A percentile compares a stretch with the other conserved stretches of the same genome.
These are phyloP conservation scores for Battus philenor DNA, from an alignment of 1,140 invertebrate genomes.

Conservation along the genomic window DNA sequence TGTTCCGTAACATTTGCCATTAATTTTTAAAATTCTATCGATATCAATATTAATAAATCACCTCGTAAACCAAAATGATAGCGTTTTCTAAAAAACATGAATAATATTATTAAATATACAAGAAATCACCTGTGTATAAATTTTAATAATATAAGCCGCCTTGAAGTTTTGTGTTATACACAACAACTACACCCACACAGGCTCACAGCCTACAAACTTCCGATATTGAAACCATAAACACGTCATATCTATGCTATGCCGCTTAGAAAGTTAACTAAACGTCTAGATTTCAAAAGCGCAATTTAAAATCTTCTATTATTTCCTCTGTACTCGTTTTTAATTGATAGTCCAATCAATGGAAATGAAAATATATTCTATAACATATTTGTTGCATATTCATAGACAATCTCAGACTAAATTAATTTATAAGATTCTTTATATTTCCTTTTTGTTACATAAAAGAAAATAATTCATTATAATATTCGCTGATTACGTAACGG, in stretches of 20 bases:
- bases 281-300: background rate
- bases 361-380: no score
- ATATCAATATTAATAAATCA: background rate
- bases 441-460: background rate
- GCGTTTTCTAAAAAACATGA: background rate
- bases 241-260: slow-evolving; percentile 3
- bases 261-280: slow-evolving; percentile 7
- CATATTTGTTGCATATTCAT: background rate
- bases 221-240: slow-evolving; percentile 6
- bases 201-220: slow-evolving; percentile 2
- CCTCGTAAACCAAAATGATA: background rate
- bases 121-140: background rate
- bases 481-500: background rate
- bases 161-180: background rate
- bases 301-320: no score
- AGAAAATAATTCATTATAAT: no score
- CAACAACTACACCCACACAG: background rate
- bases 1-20: background rate
- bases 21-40: background rate
- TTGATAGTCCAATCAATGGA: no score
- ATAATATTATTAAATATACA: background rate
- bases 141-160: background rate
- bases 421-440: background rate
- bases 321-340: no score
- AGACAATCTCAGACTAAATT: background rate